Evolutionary conservation across 2,797 vertebrate species (phyloP).

Genomic region (Epinephelus coioides): DNA sequence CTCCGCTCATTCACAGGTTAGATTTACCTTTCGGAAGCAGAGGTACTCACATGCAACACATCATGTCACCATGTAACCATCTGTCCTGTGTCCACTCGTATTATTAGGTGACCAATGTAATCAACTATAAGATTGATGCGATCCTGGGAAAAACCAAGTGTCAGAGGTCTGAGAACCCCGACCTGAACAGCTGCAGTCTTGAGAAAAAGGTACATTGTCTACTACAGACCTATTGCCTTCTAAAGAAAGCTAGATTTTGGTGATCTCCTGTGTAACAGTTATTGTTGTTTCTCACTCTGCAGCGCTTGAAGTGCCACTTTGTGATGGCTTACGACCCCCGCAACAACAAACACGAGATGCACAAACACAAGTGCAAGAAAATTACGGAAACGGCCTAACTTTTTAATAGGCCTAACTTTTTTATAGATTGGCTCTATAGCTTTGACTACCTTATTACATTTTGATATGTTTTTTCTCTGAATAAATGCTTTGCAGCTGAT

Average conservation of each 20-base stretch:
- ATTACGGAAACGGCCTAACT: accelerated
- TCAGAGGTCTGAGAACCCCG: slow-evolving; percentile 64
- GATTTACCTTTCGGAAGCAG: background rate
- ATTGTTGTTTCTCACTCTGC: slow-evolving; percentile 24
- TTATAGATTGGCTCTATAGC: background rate
- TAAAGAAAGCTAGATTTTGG: background rate
- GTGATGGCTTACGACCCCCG: slow-evolving; percentile 56
- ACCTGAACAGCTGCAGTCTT: slow-evolving; percentile 58
- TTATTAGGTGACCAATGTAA: slow-evolving; percentile 68
- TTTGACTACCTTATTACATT: slow-evolving; percentile 5
- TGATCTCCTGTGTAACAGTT: background rate
- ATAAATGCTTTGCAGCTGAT: slow-evolving; percentile 11
- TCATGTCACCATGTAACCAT: too few species aligned
- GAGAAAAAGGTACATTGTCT: slow-evolving; percentile 63
- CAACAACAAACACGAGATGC: slow-evolving; percentile 46
- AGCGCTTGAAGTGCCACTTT: slow-evolving; percentile 78
- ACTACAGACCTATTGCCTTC: background rate
- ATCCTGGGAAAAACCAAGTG: slow-evolving; percentile 76
- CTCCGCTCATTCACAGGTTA: slow-evolving; percentile 65
- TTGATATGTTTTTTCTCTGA: slow-evolving; percentile 20
- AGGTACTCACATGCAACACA: background rate
- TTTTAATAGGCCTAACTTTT: background rate
- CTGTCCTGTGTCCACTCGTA: background rate
- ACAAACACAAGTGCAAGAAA: slow-evolving; percentile 58
- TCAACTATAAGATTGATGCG: slow-evolving; percentile 66